These are phyloP conservation scores for Anas bernieri DNA, from an alignment of 2,797 vertebrate species.

Conservation along the genomic window DNA sequence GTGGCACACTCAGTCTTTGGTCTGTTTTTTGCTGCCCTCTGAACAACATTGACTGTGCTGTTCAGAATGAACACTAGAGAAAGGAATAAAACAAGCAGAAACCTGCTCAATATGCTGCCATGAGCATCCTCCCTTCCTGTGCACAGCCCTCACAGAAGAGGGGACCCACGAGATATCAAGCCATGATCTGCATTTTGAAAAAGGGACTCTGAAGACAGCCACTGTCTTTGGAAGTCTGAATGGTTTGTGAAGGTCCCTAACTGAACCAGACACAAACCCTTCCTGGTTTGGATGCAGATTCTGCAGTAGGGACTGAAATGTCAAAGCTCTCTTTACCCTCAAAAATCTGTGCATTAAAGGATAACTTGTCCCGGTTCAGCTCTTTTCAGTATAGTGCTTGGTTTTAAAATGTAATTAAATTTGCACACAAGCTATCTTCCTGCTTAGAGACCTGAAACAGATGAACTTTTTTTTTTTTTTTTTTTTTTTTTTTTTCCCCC, in stretches of 20 bases:
- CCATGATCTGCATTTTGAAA: background rate
- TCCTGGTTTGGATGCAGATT: background rate
- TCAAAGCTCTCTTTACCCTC: background rate
- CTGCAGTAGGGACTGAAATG: background rate
- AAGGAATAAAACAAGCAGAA: background rate
- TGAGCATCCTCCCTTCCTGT: background rate
- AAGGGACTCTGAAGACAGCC: accelerated
- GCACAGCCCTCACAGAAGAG: background rate
- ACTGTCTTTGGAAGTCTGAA: background rate
- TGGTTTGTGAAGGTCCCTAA: background rate
- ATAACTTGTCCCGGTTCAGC: background rate
- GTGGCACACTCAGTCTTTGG: background rate
- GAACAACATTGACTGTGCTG: background rate
- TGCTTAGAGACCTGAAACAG: conserved; percentile 37
- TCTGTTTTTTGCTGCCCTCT: background rate
- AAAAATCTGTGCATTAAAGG: background rate
- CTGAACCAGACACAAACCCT: background rate
- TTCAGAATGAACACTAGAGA: background rate
- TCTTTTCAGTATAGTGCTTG: background rate
- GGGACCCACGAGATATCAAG: background rate
- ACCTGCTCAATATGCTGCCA: background rate
- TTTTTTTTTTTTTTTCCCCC: background rate
- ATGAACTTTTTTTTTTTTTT: background rate
- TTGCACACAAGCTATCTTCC: conserved; percentile 19
- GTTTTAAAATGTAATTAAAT: conserved; percentile 34